Base-by-base conservation (phyloP, 2,888 invertebrate genomes). In the Xanthostigma xanthostigma region DNA sequence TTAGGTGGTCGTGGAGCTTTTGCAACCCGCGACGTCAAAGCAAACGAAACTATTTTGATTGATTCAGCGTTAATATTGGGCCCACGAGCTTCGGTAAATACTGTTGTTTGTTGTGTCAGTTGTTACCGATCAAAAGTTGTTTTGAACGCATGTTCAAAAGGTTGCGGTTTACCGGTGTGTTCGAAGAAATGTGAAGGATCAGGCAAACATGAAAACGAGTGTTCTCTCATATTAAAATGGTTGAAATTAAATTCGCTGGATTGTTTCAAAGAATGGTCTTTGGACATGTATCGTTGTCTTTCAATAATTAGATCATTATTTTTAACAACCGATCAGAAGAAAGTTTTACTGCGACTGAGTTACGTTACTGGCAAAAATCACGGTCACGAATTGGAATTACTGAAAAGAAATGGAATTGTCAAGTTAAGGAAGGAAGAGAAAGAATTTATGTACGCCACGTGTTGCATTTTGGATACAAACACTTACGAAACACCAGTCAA, bases 1-100 rank as follows among this genome's bases (percentile, higher is more conserved):
- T 60, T 80, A 8, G 77, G 79, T 41, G 87, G 86, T 8, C 77
- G 84, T 17, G 87, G 87, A 3, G 62, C 88, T 2, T 74, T 86
- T 55, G 82, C 86, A 13, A 74, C 69, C 3, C 71, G 76, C 52
- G 76, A 84, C 58, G 79, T 87, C 40, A 62, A 67, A 49, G 61
- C 71, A 35, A 84, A 84, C 38, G 84, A 86, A 63, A 63, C 82
- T 35, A 74, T 89, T 45, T 85, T 81, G 59, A 70, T 73, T 10
- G 88, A 88, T 61, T 70, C 69, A 47, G 81, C 88, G 1, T 64
- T 88, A 41, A 69, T 87, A 40, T 64, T 76, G 45, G 87, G 88
- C 0, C 84, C 85, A 0, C 74, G 83, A 42, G 71, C 74, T 37
- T 69, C 73, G 46, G 66, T 66, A 46, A 60, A 59, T 48, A 66